A percentile compares a stretch with the other conserved stretches of the same genome.
These are phyloP conservation scores for Danionella dracula DNA, from an alignment of 2,797 vertebrate species.

Conservation along the genomic window DNA sequence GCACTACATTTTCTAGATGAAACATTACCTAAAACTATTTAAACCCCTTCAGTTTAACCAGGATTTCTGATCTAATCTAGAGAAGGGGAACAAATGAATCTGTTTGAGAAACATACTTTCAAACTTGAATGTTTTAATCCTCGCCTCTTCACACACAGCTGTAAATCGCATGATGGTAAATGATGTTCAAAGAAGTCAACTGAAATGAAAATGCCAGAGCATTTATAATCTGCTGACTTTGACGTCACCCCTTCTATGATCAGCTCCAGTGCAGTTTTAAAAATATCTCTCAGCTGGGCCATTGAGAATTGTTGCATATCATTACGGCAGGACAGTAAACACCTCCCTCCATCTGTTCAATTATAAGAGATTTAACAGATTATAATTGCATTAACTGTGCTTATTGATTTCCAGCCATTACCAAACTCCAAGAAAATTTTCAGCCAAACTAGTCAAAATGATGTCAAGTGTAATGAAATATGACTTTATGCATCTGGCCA, in stretches of 20 bases:
- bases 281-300: constrained; percentile 42
- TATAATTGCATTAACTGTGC: constrained; percentile 69
- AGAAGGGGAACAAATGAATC: too few relatives aligned
- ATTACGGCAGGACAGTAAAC: constrained; percentile 54
- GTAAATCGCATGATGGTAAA: too few relatives aligned
- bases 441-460: constrained; percentile 42
- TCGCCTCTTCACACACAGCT: too few relatives aligned
- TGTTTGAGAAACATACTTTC: too few relatives aligned
- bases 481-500: neutral
- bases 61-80: too few relatives aligned
- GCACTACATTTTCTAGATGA: too few relatives aligned
- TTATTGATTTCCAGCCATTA: constrained; percentile 57
- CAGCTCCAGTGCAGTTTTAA: constrained; percentile 30
- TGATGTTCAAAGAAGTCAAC: neutral
- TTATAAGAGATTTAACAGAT: constrained; percentile 73
- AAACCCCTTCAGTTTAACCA: too few relatives aligned
- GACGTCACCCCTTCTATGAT: constrained; percentile 10
- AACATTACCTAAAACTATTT: too few relatives aligned
- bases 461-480: constrained; percentile 17
- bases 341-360: constrained; percentile 74
- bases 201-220: neutral
- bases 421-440: constrained; percentile 46
- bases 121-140: too few relatives aligned
- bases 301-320: constrained; percentile 29
- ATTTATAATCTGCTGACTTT: neutral